phyloP scores from a whole-genome alignment of 2,888 invertebrate species.

The Nasonia oneida region DNA sequence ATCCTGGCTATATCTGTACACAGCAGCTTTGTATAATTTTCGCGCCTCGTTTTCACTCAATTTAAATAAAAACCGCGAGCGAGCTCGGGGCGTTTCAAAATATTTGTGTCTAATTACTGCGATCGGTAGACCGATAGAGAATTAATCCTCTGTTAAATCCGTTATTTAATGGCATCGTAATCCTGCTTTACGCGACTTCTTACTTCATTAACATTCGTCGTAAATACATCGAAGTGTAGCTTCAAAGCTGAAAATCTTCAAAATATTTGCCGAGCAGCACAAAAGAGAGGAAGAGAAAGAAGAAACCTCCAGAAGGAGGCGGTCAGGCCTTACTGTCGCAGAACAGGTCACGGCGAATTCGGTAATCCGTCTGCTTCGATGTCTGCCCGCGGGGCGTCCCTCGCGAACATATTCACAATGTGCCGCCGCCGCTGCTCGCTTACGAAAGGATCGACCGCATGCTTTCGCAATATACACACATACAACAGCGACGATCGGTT shows the following conservation, averaged over 20 bases:
- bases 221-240: background rate
- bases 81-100: background rate
- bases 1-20: background rate
- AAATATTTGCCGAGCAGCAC: background rate
- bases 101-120: background rate
- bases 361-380: constrained; percentile 59
- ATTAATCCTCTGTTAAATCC: background rate
- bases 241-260: background rate
- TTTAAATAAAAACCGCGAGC: background rate
- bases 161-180: background rate
- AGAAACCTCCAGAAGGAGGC: background rate
- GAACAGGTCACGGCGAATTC: constrained; percentile 55
- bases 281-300: background rate
- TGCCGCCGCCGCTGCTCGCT: constrained; percentile 16
- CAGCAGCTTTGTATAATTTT: constrained; percentile 4
- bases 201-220: background rate
- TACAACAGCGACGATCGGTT: constrained; percentile 12
- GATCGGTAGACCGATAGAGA: background rate
- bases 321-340: background rate
- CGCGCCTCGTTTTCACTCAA: constrained; percentile 5
- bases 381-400: constrained; percentile 50
- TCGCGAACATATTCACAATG: constrained; percentile 7
- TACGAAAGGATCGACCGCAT: constrained; percentile 25
- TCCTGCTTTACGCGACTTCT: background rate
- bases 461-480: constrained; percentile 38